Conservation (phyloP, 2,113 vertebrate species). For the Pycnonotus jocosus region DNA sequence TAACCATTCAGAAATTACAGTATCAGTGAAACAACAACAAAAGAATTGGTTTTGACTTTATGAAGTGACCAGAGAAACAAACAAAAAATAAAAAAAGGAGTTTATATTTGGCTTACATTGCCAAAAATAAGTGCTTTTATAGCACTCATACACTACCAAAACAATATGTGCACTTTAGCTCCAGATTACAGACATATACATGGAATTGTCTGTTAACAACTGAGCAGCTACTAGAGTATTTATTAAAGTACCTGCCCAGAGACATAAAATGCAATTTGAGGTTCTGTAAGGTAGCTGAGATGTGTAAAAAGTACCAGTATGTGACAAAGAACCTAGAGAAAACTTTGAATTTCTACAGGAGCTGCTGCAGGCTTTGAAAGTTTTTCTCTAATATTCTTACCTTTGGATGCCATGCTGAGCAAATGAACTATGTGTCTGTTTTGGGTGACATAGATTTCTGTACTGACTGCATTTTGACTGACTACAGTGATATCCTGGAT, state of each 20-base stretch:
- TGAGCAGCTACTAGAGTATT: not conserved
- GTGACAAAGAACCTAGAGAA: not conserved
- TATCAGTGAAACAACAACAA: not conserved
- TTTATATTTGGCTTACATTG: not conserved
- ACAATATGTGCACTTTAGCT: not conserved
- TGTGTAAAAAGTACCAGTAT: rapidly evolving
- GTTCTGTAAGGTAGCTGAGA: not conserved
- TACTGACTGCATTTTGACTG: not conserved
- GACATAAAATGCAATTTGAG: not conserved
- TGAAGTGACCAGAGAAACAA: not conserved
- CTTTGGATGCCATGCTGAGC: not conserved
- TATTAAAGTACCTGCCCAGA: not conserved
- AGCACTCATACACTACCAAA: not conserved
- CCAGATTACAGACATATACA: not conserved
- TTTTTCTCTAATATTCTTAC: not conserved
- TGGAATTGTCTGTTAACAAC: not conserved
- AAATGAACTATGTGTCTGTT: not conserved
- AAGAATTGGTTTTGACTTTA: not conserved
- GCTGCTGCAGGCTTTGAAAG: not conserved
- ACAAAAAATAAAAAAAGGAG: not conserved
- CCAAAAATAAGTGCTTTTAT: not conserved
- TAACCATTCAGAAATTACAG: not conserved
- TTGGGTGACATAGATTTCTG: not conserved
- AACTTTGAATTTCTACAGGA: not conserved
- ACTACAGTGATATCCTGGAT: not conserved